Base-by-base conservation (phyloP, 2,888 invertebrate genomes). In the Chironomus tentans region DNA sequence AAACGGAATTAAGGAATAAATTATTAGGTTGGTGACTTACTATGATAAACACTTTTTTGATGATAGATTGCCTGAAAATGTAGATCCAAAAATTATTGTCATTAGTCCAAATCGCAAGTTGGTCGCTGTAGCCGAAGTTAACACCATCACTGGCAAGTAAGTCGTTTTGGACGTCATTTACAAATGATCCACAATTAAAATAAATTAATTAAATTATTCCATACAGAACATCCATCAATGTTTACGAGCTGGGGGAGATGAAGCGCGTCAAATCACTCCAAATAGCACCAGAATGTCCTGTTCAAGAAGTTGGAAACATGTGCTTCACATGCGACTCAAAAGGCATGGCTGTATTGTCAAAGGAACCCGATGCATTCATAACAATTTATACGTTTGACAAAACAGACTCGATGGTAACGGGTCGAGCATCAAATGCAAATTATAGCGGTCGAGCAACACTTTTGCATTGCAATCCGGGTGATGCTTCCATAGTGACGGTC, bases 271-370 rank as follows among this genome's bases (percentile, higher is more conserved):
- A 91, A 79, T 85, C 87, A 24, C 83, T 92, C 70, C 88, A 88
- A 0, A 85, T 91, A 13, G 91, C 92, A 0, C 85, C 85, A 77
- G 87, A 88, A 69, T 85, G 86, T 0, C 84, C 86, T 3, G 87
- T 91, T 0, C 86, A 84, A 76, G 90, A 90, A 80, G 92, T 91
- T 81, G 89, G 89, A 12, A 89, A 90, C 76, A 84, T 94, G 0
- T 88, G 89, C 38, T 95, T 97, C 80, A 92, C 93, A 0, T 89
- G 86, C 77, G 96, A 97, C 82, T 93, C 91, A 2, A 92, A 92
- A 81, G 90, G 91, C 78, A 82, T 97, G 12, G 89, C 92, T 1
- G 89, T 92, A 0, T 88, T 97, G 46, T 92, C 93, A 0, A 92
- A 92, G 2, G 90, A 91, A 77, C 94, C 95, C 0, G 95, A 82